Conservation (phyloP, 2,888 invertebrate species). For the Andrena fulva region DNA sequence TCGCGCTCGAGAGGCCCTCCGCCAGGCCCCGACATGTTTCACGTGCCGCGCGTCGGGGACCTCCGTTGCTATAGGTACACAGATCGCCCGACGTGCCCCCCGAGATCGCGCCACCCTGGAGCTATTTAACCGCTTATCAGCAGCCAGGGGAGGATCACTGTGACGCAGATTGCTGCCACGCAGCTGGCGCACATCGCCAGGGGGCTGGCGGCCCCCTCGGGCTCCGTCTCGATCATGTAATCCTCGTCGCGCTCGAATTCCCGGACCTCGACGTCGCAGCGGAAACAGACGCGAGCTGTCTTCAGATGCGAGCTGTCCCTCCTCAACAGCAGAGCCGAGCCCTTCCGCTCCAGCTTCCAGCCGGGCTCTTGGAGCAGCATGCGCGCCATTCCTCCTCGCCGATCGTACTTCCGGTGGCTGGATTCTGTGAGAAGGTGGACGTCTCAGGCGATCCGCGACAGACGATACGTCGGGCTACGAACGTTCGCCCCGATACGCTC, state of each 20-base stretch:
- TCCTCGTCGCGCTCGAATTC: conserved; percentile 86
- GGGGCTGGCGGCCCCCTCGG: conserved; percentile 79
- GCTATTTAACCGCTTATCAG: conserved; percentile 83
- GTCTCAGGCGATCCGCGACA: background rate
- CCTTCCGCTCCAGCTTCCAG: conserved; percentile 82
- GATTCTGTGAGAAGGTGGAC: background rate
- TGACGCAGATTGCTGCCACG: conserved; percentile 85
- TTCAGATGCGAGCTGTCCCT: conserved; percentile 80
- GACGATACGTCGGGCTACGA: background rate
- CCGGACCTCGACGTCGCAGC: conserved; percentile 86
- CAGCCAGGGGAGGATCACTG: conserved; percentile 86
- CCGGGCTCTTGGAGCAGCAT: conserved; percentile 83
- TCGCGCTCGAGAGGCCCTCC: background rate
- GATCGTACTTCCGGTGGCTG: background rate
- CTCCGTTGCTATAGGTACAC: background rate
- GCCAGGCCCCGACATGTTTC: background rate
- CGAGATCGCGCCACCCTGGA: background rate
- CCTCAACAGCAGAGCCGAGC: conserved; percentile 79
- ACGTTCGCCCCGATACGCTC: background rate
- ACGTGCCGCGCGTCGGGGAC: background rate
- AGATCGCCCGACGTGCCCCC: conserved; percentile 17
- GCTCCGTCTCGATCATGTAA: conserved; percentile 83
- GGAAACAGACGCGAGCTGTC: conserved; percentile 85
- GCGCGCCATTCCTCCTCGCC: conserved; percentile 70
- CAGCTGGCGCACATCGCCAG: conserved; percentile 86